Base-by-base conservation (phyloP, 2,113 vertebrate genomes). In the Noctilio leporinus region DNA sequence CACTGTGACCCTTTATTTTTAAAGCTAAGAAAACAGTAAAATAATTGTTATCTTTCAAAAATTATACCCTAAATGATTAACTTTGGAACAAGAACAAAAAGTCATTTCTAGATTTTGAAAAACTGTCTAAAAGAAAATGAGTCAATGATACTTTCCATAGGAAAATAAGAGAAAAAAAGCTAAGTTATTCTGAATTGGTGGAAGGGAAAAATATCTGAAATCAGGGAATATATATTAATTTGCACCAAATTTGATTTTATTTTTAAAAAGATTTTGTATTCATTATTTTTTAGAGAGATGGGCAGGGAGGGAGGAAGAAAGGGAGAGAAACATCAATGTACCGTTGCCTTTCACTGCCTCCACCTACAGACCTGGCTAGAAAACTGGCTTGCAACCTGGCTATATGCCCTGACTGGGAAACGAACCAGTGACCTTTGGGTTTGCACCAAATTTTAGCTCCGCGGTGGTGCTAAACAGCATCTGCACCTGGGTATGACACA, bases 401-500 rank as follows among this genome's bases (percentile, higher is more conserved):
- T n/a, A n/a, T n/a, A n/a, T n/a, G n/a, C n/a, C n/a, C n/a, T n/a
- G n/a, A n/a, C n/a, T n/a, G n/a, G n/a, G n/a, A n/a, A n/a, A n/a
- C n/a, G n/a, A n/a, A n/a, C n/a, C n/a, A n/a, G n/a, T n/a, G n/a
- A n/a, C n/a, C n/a, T n/a, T n/a, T n/a, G n/a, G n/a, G n/a, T 97
- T 81, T 93, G 69, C n/a, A 87, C n/a, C 57, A 78, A 85, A 81
- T 64, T 57, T 72, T 65, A 26, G 57, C 35, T 86, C 84, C 67
- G 16, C 4, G 73, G 24, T 59, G 45, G 35, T n/a, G 62, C 85
- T 67, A 20, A 72, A 93, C 96, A 96, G 4, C 91, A 96, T 94
- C 95, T 86, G 91, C 91, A 76, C 70, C 93, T 59, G 30, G 96
- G 93, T 96, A 96, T 92, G 96, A 97, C 95, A 84, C 9, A 26